Evolutionary conservation across 2,888 invertebrate species (phyloP), one percentile per base, ranked within the genome.

Genomic region (Neoscelio sp.): DNA sequence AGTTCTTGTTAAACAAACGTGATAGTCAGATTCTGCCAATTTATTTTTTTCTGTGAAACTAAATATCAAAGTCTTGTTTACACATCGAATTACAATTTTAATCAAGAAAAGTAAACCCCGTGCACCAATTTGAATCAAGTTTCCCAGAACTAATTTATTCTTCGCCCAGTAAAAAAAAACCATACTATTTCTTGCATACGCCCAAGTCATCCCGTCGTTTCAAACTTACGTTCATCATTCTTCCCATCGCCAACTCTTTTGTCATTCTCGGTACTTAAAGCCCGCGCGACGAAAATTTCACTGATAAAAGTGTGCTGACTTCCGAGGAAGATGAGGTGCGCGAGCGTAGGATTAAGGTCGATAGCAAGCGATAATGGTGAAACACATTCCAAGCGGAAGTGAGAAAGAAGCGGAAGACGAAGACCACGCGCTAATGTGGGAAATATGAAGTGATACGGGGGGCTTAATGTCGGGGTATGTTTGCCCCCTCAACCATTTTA

Each of bases 351-450:
- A n/a, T n/a, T 70, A 70, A 70, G 58, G 70, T 70, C 70, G 70
- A 70, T 60, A 15, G 40, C 23, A 5, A 35, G 44, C 44, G 10
- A 54, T 64, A 64, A 48, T 12, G n/a, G 38, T 13, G 15, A 23
- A 23, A 58, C 28, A 44, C 18, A 58, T 7, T 5, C 4, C 15
- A 15, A 17, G 15, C 23, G 38, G 30, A 60, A 28, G 28, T 7
- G 5, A 8, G 48, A 28, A 7, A 35, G 23, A 18, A 52, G 33
- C 20, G 26, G 2, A 7, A 67, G 13, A 40, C 20, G 40, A 70
- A 70, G 60, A 52, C 60, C 40, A 54, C 42, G 46, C 30, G 62
- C 46, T 73, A 71, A 71, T 62, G 71, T 60, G 73, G 52, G n/a
- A 54, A 62, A 58, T 56, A 54, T 46, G 15, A 71, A 44, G 40